Conservation (phyloP, 2,797 vertebrate genomes). For the Aplochiton taeniatus region DNA sequence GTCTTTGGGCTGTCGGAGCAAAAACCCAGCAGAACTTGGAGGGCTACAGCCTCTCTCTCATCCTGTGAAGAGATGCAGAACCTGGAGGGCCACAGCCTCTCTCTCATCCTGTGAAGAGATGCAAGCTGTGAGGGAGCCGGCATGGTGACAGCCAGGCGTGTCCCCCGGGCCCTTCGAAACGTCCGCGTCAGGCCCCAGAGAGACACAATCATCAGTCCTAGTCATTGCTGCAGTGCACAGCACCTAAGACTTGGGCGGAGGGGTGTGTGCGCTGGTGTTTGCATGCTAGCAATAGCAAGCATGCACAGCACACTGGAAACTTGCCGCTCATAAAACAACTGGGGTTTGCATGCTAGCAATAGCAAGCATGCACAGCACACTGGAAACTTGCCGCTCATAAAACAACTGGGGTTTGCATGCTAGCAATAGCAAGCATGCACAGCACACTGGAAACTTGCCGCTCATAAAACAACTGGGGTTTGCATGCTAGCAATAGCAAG, state of each 20-base stretch:
- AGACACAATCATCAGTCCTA: constrained; percentile 8
- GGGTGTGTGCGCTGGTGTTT: background rate
- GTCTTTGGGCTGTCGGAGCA: constrained; percentile 11
- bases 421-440: background rate
- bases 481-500: background rate
- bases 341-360: background rate
- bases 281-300: background rate
- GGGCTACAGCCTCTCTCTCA: background rate
- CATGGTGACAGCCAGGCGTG: background rate
- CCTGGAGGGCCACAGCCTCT: background rate
- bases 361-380: no score
- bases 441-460: no score
- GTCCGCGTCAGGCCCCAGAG: background rate
- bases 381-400: no score
- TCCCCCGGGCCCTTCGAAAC: constrained; percentile 1
- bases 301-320: no score
- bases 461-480: background rate
- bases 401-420: background rate
- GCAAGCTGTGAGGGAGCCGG: constrained; percentile 3
- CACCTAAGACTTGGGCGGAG: background rate
- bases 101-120: background rate
- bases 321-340: no score
- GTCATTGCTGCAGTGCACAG: constrained; percentile 1
- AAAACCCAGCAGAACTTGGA: background rate
- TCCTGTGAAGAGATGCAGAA: background rate